Base-by-base conservation (phyloP, 1,140 invertebrate genomes). In the Psilanteris sp. region DNA sequence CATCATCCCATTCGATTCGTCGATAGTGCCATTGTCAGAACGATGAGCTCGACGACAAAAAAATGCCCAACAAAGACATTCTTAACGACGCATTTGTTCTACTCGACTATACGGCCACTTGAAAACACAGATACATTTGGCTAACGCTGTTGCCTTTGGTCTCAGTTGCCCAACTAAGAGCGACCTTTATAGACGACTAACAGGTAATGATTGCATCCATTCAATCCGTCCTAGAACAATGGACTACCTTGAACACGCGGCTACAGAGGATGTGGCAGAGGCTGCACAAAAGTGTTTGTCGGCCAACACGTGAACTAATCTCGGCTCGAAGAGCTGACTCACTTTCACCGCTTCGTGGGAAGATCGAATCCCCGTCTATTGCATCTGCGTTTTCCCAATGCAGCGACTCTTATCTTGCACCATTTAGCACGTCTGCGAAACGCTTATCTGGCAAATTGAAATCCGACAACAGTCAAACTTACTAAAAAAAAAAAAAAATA, bases 321-420 rank as follows among this genome's bases (percentile, higher is more conserved):
- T 81, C 72, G n/a, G 15, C 39, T 32, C 22, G 31, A 20, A 34
- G 46, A 72, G 70, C 61, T 52, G 41, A 77, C 77, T 80, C 39
- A 81, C 83, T 85, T 85, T 84, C 83, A 85, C 82, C 77, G 79
- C 62, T 77, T 67, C 79, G 80, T 84, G 81, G 80, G 82, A 84
- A 83, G 80, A 85, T 80, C 73, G 52, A 79, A 81, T 80, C 64
- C 78, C 71, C 76, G 44, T 79, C 73, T 41, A 81, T 83, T 80
- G 79, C 78, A n/a, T n/a, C n/a, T 77, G 57, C 41, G 70, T 59
- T 79, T 59, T 78, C 79, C 82, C 79, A 80, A 77, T 81, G 50
- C 37, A 34, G 48, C 22, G 18, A 14, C 39, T 26, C 62, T 62
- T 66, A 66, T 66, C 57, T 68, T 27, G 32, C 24, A 66, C 61